phyloP scores from a whole-genome alignment of 2,113 vertebrate genomes.

The Dasyprocta punctata region DNA sequence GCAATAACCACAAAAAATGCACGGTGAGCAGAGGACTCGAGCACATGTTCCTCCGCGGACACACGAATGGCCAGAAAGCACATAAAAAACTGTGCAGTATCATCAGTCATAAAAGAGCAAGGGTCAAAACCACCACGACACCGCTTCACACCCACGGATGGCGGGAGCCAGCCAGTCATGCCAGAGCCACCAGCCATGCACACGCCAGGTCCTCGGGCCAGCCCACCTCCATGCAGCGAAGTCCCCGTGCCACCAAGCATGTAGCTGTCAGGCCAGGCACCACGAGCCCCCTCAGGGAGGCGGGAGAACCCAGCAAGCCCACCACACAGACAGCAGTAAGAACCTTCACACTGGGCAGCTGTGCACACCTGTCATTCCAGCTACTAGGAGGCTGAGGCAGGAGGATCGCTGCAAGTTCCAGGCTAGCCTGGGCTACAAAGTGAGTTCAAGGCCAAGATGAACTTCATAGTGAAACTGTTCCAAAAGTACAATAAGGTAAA shows the following conservation, averaged over 20 bases:
- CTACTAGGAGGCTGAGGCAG: background rate
- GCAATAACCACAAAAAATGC: background rate
- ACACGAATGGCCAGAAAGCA: background rate
- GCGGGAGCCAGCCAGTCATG: background rate
- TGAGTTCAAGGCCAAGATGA: background rate
- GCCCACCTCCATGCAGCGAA: background rate
- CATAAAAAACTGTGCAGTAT: background rate
- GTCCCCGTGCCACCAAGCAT: background rate
- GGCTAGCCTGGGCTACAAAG: background rate
- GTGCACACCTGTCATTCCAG: background rate
- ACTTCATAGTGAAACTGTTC: background rate
- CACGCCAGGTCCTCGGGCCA: background rate
- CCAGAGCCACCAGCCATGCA: background rate
- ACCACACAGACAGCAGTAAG: background rate
- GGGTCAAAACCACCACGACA: background rate
- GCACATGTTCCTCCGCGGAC: background rate
- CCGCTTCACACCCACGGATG: background rate
- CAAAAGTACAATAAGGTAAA: background rate
- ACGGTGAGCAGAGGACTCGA: background rate
- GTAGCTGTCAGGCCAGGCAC: accelerated
- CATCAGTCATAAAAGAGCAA: background rate
- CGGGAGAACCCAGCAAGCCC: background rate
- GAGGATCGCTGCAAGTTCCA: background rate
- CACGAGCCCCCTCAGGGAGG: background rate
- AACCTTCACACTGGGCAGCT: background rate